phyloP scores from a whole-genome alignment of 2,797 vertebrate species.

The Thaleichthys pacificus region DNA sequence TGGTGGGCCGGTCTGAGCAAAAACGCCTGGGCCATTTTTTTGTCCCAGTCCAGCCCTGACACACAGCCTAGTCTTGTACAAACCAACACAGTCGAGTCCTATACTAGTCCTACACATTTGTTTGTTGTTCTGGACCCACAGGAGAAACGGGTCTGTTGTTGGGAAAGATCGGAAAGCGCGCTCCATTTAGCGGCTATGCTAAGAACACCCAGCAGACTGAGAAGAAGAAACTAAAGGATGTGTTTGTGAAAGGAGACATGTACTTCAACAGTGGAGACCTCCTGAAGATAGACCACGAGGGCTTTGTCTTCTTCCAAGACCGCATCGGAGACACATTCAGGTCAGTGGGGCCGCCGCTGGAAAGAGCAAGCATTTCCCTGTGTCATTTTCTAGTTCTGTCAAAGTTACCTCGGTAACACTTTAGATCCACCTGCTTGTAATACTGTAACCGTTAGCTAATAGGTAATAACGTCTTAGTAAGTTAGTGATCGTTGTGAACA shows the following conservation, averaged over 20 bases:
- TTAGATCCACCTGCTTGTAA: too few species aligned
- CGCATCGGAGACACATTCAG: conserved; percentile 90
- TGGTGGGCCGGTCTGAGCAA: too few species aligned
- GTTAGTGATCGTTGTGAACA: too few species aligned
- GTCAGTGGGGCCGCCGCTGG: conserved; percentile 51
- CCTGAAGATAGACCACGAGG: conserved; percentile 75
- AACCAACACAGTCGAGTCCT: too few species aligned
- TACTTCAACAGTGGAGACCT: conserved; percentile 90
- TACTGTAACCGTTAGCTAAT: too few species aligned
- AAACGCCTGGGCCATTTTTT: too few species aligned
- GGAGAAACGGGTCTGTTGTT: conserved; percentile 85
- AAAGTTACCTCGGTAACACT: too few species aligned
- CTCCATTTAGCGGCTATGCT: conserved; percentile 82
- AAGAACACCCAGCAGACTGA: conserved; percentile 81
- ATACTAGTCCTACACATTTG: neutral
- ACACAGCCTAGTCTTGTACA: too few species aligned
- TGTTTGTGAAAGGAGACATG: conserved; percentile 82
- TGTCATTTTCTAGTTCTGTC: neutral
- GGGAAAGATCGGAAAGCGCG: conserved; percentile 68
- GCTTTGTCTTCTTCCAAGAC: conserved; percentile 89
- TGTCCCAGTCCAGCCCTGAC: too few species aligned
- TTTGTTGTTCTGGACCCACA: conserved; percentile 38
- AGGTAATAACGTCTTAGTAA: too few species aligned
- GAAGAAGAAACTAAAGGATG: conserved; percentile 82
- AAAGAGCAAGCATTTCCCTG: neutral